Percentiles rank a stretch among this genome's conserved stretches.
These are phyloP conservation scores for Slavum lentiscoides DNA, from an alignment of 2,888 invertebrate species.

Conservation along the genomic window DNA sequence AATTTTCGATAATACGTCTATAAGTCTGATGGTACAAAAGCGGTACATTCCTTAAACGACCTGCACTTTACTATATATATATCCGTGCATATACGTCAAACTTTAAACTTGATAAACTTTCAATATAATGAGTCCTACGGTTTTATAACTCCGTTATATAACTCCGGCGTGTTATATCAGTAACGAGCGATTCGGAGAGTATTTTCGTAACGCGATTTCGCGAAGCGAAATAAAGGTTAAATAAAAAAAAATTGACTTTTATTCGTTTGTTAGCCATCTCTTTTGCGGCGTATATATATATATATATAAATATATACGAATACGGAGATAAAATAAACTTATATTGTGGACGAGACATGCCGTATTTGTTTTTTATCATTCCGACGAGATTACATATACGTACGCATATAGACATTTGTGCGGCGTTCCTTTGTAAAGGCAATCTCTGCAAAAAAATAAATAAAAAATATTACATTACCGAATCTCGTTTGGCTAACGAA, in stretches of 20 bases:
- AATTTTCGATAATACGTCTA: too few species aligned
- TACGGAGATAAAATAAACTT: slow-evolving; percentile 4
- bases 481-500: slow-evolving; percentile 3
- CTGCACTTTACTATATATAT: neutral
- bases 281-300: neutral
- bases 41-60: neutral
- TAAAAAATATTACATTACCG: neutral
- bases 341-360: neutral
- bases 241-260: slow-evolving; percentile 1
- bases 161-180: neutral
- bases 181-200: neutral
- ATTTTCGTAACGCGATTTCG: neutral
- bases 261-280: neutral
- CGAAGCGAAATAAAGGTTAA: neutral
- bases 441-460: neutral
- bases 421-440: neutral
- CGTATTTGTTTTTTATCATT: slow-evolving; percentile 1
- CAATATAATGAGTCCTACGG: neutral
- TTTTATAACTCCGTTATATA: too few species aligned
- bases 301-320: too few species aligned
- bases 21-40: too few species aligned
- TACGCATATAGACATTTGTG: neutral
- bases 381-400: neutral
- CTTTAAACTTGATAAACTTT: neutral
- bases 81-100: neutral